phyloP scores from a whole-genome alignment of 92 coral and sea anemone genomes.

The Virgularia gustaviana region DNA sequence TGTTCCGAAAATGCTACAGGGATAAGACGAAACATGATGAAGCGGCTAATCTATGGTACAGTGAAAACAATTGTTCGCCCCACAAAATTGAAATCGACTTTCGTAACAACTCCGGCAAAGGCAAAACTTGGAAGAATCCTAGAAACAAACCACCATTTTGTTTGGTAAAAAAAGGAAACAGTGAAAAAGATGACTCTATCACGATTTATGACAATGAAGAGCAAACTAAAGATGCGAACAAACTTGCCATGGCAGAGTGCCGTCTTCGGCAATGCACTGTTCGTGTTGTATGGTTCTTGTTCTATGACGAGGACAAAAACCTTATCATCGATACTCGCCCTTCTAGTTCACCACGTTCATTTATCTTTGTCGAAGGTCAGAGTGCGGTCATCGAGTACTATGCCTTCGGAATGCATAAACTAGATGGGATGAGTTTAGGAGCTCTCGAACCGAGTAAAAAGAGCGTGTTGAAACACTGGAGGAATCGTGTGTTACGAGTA shows the following conservation, averaged over 20 bases:
- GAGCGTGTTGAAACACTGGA: constrained; percentile 32
- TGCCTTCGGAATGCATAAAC: constrained; percentile 82
- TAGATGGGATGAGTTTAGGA: constrained; percentile 56
- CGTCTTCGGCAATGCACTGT: constrained; percentile 84
- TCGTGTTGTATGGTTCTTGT: constrained; percentile 87
- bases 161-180: constrained; percentile 40
- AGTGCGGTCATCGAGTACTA: constrained; percentile 57
- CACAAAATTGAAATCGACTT: neutral
- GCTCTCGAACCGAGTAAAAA: constrained; percentile 39
- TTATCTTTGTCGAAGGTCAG: constrained; percentile 61
- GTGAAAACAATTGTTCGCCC: neutral
- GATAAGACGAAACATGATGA: neutral
- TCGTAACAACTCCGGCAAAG: no score
- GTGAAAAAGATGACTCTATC: constrained; percentile 8
- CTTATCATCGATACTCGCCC: constrained; percentile 62
- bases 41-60: neutral
- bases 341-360: constrained; percentile 52
- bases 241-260: constrained; percentile 54
- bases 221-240: constrained; percentile 42
- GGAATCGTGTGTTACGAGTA: neutral
- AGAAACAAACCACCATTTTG: neutral
- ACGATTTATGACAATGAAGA: neutral
- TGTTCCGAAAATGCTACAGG: constrained; percentile 36
- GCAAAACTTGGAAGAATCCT: neutral
- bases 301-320: constrained; percentile 60